These are phyloP conservation scores for Bombus ignitus DNA, from an alignment of 1,140 invertebrate genomes.

Conservation along the genomic window DNA sequence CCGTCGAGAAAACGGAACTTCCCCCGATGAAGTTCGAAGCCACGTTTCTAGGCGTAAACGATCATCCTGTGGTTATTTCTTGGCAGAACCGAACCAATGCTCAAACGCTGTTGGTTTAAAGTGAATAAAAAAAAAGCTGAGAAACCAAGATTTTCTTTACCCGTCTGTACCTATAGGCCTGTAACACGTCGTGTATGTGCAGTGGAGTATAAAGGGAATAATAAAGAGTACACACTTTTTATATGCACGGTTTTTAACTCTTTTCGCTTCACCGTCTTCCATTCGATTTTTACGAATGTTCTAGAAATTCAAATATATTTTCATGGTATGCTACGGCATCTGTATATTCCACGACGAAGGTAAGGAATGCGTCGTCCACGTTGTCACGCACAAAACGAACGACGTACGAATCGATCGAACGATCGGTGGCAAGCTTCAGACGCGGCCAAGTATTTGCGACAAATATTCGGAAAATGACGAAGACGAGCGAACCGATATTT, in stretches of 20 bases:
- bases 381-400: too few relatives aligned
- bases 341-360: too few relatives aligned
- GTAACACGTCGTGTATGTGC: constrained; percentile 65
- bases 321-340: too few relatives aligned
- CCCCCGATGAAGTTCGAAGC: background rate
- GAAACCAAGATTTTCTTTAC: constrained; percentile 63
- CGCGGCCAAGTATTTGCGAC: too few relatives aligned
- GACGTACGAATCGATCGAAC: too few relatives aligned
- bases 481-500: too few relatives aligned
- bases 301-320: too few relatives aligned
- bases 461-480: too few relatives aligned
- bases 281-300: too few relatives aligned
- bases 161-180: constrained; percentile 70
- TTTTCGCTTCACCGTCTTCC: background rate
- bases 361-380: too few relatives aligned
- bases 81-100: constrained; percentile 68
- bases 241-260: constrained; percentile 63
- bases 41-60: constrained; percentile 35
- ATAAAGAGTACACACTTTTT: constrained; percentile 70
- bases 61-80: constrained; percentile 63
- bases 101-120: constrained; percentile 71
- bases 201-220: constrained; percentile 64
- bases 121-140: constrained; percentile 66
- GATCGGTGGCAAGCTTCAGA: too few relatives aligned
- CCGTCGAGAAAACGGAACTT: background rate